Percentiles rank a stretch among this genome's conserved stretches.
phyloP scores from a whole-genome alignment of 2,888 invertebrate species.

The Cephonodes hylas region DNA sequence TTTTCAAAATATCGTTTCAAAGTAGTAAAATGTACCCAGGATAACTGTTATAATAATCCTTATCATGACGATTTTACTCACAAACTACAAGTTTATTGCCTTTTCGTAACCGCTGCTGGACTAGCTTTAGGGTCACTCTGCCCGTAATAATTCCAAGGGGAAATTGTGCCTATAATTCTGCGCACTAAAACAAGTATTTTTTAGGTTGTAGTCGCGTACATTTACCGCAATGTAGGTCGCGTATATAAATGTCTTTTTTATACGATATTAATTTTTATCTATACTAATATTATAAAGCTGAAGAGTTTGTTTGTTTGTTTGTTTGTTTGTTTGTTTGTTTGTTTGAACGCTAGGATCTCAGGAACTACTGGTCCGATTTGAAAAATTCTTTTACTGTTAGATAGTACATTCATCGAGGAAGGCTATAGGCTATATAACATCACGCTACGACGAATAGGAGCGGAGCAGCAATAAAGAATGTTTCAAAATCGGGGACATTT shows the following conservation, averaged over 20 bases:
- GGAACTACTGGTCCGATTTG: too few species aligned
- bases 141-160: not conserved
- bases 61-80: slow-evolving; percentile 2
- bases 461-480: too few species aligned
- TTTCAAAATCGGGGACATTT: too few species aligned
- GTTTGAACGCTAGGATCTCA: too few species aligned
- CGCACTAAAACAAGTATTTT: not conserved
- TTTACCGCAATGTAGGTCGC: not conserved
- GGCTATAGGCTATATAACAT: too few species aligned
- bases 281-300: too few species aligned
- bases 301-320: too few species aligned
- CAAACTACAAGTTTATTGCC: slow-evolving; percentile 8
- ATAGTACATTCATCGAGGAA: too few species aligned
- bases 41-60: slow-evolving; percentile 2
- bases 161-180: not conserved
- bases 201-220: not conserved
- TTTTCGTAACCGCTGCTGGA: not conserved
- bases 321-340: too few species aligned
- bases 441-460: too few species aligned
- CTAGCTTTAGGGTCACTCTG: not conserved
- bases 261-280: not conserved
- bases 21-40: not conserved
- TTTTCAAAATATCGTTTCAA: slow-evolving; percentile 6
- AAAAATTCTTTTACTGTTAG: too few species aligned
- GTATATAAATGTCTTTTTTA: not conserved